Conservation (phyloP, 2,113 vertebrate species). For the Melanotaenia duboulayi region DNA sequence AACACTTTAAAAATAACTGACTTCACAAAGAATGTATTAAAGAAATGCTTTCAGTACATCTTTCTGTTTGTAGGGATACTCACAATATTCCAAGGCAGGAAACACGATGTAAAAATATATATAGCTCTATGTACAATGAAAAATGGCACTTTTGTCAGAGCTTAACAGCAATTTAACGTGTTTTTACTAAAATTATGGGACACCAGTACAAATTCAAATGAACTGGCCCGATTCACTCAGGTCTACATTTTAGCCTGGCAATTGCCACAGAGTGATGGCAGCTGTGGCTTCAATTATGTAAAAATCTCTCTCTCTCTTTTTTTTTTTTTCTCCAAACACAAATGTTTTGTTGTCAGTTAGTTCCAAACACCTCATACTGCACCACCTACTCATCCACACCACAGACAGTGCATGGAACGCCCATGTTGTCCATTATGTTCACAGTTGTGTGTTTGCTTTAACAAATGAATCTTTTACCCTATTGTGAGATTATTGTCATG, state of each 20-base stretch:
- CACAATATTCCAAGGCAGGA: background rate
- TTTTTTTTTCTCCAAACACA: constrained; percentile 14
- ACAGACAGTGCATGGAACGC: constrained; percentile 22
- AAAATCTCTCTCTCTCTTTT: background rate
- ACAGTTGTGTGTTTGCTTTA: constrained; percentile 40
- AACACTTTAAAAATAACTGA: background rate
- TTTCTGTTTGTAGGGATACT: too few relatives aligned
- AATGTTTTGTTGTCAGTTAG: constrained; percentile 34
- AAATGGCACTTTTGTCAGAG: background rate
- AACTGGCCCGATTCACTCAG: constrained; percentile 16
- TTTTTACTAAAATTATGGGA: background rate
- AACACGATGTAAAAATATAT: too few relatives aligned
- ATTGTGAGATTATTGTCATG: constrained; percentile 5
- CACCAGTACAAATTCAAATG: background rate
- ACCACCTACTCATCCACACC: constrained; percentile 35
- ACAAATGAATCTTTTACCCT: constrained; percentile 9
- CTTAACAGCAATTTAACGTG: too few relatives aligned
- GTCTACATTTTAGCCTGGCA: background rate
- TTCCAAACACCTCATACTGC: constrained; percentile 43
- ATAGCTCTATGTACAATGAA: too few relatives aligned
- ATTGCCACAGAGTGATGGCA: constrained; percentile 2
- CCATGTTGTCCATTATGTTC: constrained; percentile 34
- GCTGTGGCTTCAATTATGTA: constrained; percentile 35
- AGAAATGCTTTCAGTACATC: too few relatives aligned
- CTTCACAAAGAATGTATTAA: background rate